Conservation (phyloP, 2,113 vertebrate genomes). For the Cygnus atratus region DNA sequence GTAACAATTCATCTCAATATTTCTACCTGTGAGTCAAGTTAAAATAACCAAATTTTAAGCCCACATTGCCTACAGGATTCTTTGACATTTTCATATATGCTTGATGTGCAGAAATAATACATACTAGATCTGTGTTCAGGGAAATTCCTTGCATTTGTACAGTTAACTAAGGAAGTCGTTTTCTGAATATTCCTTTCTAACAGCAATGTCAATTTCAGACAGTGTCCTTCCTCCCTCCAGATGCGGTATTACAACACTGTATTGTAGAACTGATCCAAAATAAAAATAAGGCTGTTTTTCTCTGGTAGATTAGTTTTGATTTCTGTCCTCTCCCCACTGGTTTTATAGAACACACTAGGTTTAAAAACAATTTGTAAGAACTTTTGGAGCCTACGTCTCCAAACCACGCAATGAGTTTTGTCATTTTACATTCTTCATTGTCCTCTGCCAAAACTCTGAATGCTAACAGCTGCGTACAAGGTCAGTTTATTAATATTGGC, state of each 20-base stretch:
- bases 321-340: background rate
- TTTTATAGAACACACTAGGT: background rate
- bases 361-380: background rate
- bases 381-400: background rate
- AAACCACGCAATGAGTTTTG: background rate
- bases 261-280: background rate
- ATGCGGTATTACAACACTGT: background rate
- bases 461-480: background rate
- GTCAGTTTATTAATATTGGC: background rate
- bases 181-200: background rate
- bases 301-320: background rate
- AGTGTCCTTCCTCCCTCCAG: no score
- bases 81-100: background rate
- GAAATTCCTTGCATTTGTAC: background rate
- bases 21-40: background rate
- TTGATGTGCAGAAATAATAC: background rate
- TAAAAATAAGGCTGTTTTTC: background rate
- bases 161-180: background rate
- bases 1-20: background rate
- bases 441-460: background rate
- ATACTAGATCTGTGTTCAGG: background rate
- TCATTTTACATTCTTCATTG: background rate
- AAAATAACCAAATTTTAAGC: background rate
- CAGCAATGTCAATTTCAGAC: background rate
- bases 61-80: background rate